Base-by-base conservation (phyloP, 2,113 vertebrate species). In the Nyctereutes procyonoides region DNA sequence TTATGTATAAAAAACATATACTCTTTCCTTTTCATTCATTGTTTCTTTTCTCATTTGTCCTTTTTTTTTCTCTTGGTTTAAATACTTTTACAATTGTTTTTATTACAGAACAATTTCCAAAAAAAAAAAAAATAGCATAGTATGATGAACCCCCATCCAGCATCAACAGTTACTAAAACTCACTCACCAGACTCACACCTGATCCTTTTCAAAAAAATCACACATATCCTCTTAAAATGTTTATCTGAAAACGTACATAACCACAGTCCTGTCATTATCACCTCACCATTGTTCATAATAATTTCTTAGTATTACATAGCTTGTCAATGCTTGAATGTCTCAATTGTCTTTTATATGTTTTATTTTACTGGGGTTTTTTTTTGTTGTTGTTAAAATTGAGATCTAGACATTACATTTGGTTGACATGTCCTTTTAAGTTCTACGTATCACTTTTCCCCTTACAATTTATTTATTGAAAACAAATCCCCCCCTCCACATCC, bases 151-250 rank as follows among this genome's bases (percentile, higher is more conserved):
- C n/a, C 24, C 19, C 32, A 53, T 83, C 32, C 16, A 92, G 48
- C 32, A 74, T 51, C 62, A 87, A 69, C 24, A 73, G 8, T 63
- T 62, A 28, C 48, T 16, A 65, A n/a, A 7, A 87, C 5, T 43
- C 3, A 74, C 5, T 94, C 56, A 93, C 55, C 38, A 69, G 30
- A 83, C 22, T 71, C 26, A 26, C 30, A 80, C 26, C 48, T 90
- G 51, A 81, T 93, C 48, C 12, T 95, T 90, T 90, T 74, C 79
- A 86, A 92, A 69, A 7, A 92, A 95, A 58, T 90, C 71, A 56
- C 17, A 86, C 16, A 48, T 38, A 69, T 56, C 32, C 88, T 80
- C 89, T 97, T 19, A 85, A 35, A 58, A 89, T 56, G 67, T n/a
- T 51, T 81, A 60, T 53, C 30, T 84, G 67, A 90, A 95, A 81